Base-by-base conservation (phyloP, 2,797 vertebrate genomes). In the Alectoris magna region DNA sequence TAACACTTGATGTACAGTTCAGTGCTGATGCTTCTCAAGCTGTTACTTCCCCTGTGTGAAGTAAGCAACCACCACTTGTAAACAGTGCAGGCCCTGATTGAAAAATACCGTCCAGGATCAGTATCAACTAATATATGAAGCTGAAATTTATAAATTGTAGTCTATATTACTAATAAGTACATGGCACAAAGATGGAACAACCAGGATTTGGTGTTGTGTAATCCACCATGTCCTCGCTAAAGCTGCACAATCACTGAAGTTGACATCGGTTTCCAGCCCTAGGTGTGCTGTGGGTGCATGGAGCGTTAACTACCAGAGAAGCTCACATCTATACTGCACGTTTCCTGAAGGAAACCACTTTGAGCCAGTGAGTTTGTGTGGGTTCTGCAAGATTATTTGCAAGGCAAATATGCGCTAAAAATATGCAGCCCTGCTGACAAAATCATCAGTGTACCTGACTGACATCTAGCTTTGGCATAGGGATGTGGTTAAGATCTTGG, bases 401-500 rank as follows among this genome's bases (percentile, higher is more conserved):
- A 49, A 84, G 77, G 53, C 59, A 14, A 48, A 12, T 72, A 75
- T 78, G 21, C 36, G 24, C 34, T 86, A n/a, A 72, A 92, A 86
- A 58, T 43, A 36, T 14, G 14, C 31, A 11, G 27, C 72, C 14
- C 43, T 78, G 24, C 53, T 85, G 36, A 4, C 23, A 70, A 29
- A 64, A 43, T 76, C 59, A 19, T 22, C 66, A 5, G 62, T 7
- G 43, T 14, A 63, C 29, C 31, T 49, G 39, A 64, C 13, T 41
- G 53, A 22, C 9, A 3, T 31, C 69, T 71, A 39, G 24, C 26
- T 82, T 87, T 71, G 84, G 22, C 4, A 13, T 4, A 46, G 29
- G 46, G 31, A 43, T 93, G 38, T 72, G 55, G 58, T 94, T 85
- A 90, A 91, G 56, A 49, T 70, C 74, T 78, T 38, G 18, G 39